Conservation (phyloP, 2,797 vertebrate species). For the Eremophila alpestris region DNA sequence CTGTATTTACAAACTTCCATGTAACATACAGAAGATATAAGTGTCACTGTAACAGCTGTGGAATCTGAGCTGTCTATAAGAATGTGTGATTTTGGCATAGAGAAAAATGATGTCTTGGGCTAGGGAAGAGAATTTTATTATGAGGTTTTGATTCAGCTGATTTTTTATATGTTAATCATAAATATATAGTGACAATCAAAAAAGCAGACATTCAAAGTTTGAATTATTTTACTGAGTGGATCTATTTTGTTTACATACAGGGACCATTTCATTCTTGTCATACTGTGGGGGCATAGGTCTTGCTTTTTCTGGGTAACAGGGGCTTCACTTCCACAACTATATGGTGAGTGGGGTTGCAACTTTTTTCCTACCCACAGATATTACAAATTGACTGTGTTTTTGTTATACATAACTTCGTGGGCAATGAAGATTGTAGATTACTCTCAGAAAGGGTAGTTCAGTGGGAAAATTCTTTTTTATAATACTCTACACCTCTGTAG, state of each 20-base stretch:
- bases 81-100: background rate
- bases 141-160: background rate
- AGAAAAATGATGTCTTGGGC: background rate
- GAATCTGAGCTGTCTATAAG: constrained; percentile 4
- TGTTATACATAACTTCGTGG: background rate
- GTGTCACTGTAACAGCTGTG: constrained; percentile 11
- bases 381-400: background rate
- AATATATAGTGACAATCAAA: background rate
- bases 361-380: background rate
- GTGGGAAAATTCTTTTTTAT: background rate
- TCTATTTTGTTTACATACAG: background rate
- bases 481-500: background rate
- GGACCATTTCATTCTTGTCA: background rate
- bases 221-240: background rate
- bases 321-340: background rate
- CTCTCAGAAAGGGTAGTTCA: background rate
- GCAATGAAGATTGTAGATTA: background rate
- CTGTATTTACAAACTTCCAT: constrained; percentile 16
- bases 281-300: background rate
- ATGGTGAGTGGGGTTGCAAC: background rate
- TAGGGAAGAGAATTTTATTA: background rate
- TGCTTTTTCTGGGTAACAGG: background rate
- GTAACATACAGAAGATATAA: background rate
- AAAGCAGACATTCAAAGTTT: background rate
- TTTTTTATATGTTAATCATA: background rate